Evolutionary conservation across 2,797 vertebrate genomes (phyloP).

Genomic region (Anableps anableps): DNA sequence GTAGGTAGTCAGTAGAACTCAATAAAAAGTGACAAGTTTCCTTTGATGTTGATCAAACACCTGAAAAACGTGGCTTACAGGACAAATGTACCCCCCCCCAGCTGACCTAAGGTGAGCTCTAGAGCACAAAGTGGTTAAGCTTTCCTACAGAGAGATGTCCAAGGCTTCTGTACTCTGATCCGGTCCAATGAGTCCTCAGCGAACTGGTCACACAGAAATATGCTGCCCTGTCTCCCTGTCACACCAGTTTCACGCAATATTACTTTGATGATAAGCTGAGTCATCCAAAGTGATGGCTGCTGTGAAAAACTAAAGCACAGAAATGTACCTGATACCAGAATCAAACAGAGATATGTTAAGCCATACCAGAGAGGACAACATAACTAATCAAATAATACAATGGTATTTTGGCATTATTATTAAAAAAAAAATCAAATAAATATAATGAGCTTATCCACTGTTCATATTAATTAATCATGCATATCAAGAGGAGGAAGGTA

Average conservation of each 20-base stretch:
- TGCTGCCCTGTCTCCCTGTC: conserved; percentile 1
- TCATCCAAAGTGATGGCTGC: neutral
- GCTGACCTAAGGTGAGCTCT: neutral
- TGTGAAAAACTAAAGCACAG: conserved; percentile 3
- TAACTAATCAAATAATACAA: neutral
- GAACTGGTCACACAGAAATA: neutral
- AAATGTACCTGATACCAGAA: neutral
- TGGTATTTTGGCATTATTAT: neutral
- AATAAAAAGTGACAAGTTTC: neutral
- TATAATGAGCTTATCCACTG: neutral
- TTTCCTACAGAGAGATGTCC: neutral
- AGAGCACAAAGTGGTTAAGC: neutral
- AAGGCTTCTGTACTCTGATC: neutral
- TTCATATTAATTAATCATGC: neutral
- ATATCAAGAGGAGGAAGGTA: neutral
- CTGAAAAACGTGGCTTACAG: neutral
- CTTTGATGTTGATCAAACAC: neutral
- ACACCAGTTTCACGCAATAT: neutral
- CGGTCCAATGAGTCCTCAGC: neutral
- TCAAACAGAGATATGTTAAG: neutral
- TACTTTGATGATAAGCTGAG: neutral
- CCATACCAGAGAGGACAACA: neutral
- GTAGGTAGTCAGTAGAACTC: neutral
- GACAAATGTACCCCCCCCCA: neutral
- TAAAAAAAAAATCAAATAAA: neutral